Evolutionary conservation across 2,113 vertebrate genomes (phyloP).

Genomic region (Melanocharis versteri): DNA sequence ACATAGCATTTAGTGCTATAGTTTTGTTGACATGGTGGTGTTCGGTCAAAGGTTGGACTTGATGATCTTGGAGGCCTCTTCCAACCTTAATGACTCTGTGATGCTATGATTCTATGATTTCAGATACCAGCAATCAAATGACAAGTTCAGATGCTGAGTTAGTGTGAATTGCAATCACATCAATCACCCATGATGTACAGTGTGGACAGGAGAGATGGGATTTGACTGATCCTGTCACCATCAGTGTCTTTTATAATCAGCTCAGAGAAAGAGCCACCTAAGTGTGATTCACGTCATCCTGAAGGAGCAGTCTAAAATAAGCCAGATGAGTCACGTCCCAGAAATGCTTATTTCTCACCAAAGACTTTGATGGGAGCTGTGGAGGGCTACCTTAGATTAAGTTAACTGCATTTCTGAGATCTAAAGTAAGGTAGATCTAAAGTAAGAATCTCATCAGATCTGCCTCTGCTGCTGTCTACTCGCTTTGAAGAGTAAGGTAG

Average conservation of each 20-base stretch:
- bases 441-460: background rate
- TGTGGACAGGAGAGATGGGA: background rate
- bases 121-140: background rate
- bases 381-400: background rate
- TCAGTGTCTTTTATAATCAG: background rate
- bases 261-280: background rate
- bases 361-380: background rate
- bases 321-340: conserved; percentile 4
- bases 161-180: background rate
- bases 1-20: background rate
- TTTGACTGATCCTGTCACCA: background rate
- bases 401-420: background rate
- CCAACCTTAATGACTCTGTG: background rate
- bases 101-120: background rate
- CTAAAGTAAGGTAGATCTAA: background rate
- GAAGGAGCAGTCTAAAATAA: background rate
- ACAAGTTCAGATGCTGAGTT: background rate
- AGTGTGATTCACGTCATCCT: background rate
- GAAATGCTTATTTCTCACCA: background rate
- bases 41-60: background rate
- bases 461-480: background rate
- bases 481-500: background rate
- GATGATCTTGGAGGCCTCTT: background rate
- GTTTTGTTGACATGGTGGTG: background rate
- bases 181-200: background rate